Percentiles rank a stretch among this genome's conserved stretches.
Conservation (phyloP, 2,888 invertebrate genomes). For the Coelinius sp. region DNA sequence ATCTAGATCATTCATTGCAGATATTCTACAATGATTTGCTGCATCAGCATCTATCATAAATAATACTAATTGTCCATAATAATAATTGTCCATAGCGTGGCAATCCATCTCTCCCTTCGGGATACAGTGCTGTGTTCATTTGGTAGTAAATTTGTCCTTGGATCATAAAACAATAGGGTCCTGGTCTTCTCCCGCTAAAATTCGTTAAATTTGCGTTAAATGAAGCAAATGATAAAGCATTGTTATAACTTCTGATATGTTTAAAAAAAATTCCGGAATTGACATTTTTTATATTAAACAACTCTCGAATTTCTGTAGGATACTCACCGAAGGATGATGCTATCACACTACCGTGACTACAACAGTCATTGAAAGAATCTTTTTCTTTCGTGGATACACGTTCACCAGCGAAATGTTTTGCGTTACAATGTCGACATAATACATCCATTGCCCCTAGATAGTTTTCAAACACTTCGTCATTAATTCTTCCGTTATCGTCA, state of each 20-base stretch:
- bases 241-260: slow-evolving; percentile 39
- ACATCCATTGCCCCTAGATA: neutral
- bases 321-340: neutral
- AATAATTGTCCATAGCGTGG: slow-evolving; percentile 48
- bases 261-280: slow-evolving; percentile 24
- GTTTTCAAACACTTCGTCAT: neutral
- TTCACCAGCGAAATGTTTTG: neutral
- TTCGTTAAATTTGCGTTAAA: slow-evolving; percentile 44
- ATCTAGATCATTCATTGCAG: slow-evolving; percentile 28
- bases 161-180: slow-evolving; percentile 44
- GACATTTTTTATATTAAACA: neutral
- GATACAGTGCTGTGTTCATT: slow-evolving; percentile 44
- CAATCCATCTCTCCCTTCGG: slow-evolving; percentile 21
- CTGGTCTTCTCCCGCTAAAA: slow-evolving; percentile 33
- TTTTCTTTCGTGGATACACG: neutral
- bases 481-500: neutral
- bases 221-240: slow-evolving; percentile 40
- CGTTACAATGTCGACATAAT: neutral
- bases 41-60: slow-evolving; percentile 45
- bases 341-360: neutral
- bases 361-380: neutral
- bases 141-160: too few relatives aligned
- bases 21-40: slow-evolving; percentile 21
- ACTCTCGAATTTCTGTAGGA: neutral
- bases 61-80: too few relatives aligned